Evolutionary conservation across 2,113 vertebrate genomes (phyloP), one percentile per base, ranked within the genome.

Genomic region (Trogon surrucura): DNA sequence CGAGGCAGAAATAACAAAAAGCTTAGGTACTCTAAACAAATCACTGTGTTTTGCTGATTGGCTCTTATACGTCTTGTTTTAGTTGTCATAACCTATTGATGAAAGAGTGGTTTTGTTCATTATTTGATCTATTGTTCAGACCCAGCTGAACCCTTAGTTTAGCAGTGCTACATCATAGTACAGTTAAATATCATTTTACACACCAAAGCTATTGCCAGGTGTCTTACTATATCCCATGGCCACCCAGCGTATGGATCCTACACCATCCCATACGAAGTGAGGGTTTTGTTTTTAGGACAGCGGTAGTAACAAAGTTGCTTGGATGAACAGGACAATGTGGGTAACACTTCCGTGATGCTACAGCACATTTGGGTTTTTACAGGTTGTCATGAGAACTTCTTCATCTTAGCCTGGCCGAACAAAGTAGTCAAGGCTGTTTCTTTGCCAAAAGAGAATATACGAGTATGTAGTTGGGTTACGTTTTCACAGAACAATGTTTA

Each of bases 181-280:
- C 15, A 34, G 38, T 60, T 64, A 62, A 69, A 78, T 47, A 6
- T 11, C 38, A 26, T 64, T 79, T 85, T 69, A 22, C 3, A 3
- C n/a, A 41, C 5, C 14, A 66, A 60, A 82, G 38, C 13, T 8
- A 8, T 51, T 71, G 51, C 21, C 44, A 18, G 13, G 21, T 71
- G 29, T n/a, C 53, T 74, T 73, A 11, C 23, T 10, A 0, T 32
- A 8, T 44, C 25, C 13, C 29, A 5, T 19, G 26, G 20, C 12
- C 7, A 3, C 85, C 66, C 34, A 71, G 22, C 20, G 10, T 29
- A 29, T 16, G 11, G 22, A 5, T 85, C 20, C 27, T 29, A 58
- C 61, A 41, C 6, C 5, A 23, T 36, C 32, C 14, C 16, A 3
- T 38, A 53, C 0, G 0, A 81, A 48, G 13, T 5, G 30, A 4